These are phyloP conservation scores for Rachycentron canadum DNA, from an alignment of 2,797 vertebrate species.

Conservation along the genomic window DNA sequence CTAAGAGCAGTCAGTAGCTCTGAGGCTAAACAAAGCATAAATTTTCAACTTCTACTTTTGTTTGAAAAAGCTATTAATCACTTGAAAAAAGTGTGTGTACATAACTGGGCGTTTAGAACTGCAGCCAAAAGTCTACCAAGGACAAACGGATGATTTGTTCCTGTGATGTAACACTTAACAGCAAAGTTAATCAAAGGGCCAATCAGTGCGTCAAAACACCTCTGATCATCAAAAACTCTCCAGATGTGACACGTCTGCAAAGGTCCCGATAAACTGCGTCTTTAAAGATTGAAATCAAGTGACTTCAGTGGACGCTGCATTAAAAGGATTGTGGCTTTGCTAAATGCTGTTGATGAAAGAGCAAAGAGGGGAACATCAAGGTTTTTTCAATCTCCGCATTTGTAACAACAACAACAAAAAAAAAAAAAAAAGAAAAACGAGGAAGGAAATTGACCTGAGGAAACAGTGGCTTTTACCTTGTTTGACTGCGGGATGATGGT, in stretches of 20 bases:
- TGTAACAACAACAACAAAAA: background rate
- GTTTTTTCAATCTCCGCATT: background rate
- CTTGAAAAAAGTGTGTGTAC: background rate
- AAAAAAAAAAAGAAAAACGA: background rate
- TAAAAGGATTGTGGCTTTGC: constrained; percentile 15
- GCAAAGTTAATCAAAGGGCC: constrained; percentile 32
- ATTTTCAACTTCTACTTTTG: background rate
- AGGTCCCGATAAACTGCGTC: constrained; percentile 24
- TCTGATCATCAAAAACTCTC: constrained; percentile 36
- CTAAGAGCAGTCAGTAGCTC: background rate
- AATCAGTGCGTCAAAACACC: constrained; percentile 19
- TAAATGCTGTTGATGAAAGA: constrained; percentile 24
- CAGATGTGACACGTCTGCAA: constrained; percentile 17
- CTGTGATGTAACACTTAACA: constrained; percentile 12
- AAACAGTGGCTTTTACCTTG: background rate
- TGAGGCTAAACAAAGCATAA: background rate
- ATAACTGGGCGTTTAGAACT: background rate
- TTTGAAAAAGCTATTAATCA: background rate
- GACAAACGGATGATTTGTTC: constrained; percentile 26
- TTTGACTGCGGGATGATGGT: background rate
- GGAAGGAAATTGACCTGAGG: background rate
- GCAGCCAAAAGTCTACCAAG: background rate
- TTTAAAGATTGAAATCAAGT: constrained; percentile 38
- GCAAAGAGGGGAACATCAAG: constrained; percentile 6
- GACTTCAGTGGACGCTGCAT: constrained; percentile 3